Conservation (phyloP, 2,797 vertebrate species). For the Somateria mollissima region DNA sequence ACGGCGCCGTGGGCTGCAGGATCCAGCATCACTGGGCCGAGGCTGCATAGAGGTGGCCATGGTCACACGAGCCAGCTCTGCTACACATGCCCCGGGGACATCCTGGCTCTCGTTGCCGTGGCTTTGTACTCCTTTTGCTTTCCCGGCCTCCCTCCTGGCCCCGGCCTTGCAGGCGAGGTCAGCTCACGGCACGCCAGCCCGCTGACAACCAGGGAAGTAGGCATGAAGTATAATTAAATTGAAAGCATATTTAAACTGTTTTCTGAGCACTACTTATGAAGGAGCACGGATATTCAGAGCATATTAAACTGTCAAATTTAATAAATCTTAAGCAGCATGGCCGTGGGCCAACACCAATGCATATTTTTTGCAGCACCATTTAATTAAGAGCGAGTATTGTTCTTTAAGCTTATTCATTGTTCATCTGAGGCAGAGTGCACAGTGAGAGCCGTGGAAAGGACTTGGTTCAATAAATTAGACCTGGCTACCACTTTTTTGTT, state of each 20-base stretch:
- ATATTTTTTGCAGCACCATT: conserved; percentile 46
- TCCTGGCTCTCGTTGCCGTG: fast-evolving
- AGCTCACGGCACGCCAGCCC: not conserved
- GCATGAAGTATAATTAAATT: conserved; percentile 45
- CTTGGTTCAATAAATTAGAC: conserved; percentile 8
- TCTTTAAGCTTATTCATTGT: conserved; percentile 54
- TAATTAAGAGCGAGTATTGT: conserved; percentile 61
- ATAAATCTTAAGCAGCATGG: conserved; percentile 52
- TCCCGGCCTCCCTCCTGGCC: not conserved
- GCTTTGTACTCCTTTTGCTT: not conserved
- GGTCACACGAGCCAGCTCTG: not conserved
- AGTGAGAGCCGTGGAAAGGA: conserved; percentile 5
- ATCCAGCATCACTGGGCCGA: not conserved
- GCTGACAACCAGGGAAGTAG: not conserved
- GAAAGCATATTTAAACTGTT: conserved; percentile 51
- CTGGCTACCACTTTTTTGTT: not conserved
- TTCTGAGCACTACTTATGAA: conserved; percentile 45
- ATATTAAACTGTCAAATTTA: conserved; percentile 62
- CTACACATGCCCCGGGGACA: not conserved
- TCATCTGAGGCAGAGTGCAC: not conserved
- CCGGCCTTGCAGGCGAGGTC: not conserved
- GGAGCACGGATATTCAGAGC: conserved; percentile 28
- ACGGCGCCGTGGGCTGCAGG: fast-evolving
- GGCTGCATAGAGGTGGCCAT: not conserved
- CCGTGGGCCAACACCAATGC: conserved; percentile 22